A percentile compares a stretch with the other conserved stretches of the same genome.
These are phyloP conservation scores for Pogonophryne albipinna DNA, from an alignment of 2,797 vertebrate species.

Conservation along the genomic window DNA sequence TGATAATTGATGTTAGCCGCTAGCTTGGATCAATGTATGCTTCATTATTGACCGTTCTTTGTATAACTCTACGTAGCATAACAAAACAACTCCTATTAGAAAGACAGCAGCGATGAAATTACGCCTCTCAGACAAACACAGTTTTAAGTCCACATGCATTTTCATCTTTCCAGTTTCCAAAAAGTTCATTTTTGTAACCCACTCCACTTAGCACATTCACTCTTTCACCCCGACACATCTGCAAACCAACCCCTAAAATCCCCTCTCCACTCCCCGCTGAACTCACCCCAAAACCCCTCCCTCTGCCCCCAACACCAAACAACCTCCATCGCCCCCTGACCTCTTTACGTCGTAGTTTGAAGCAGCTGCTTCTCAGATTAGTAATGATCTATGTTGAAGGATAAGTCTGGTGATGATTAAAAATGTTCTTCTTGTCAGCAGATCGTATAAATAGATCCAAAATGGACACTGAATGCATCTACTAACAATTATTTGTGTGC, in stretches of 20 bases:
- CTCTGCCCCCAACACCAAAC: background rate
- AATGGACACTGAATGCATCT: background rate
- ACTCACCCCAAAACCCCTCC: background rate
- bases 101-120: no score
- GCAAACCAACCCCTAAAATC: background rate
- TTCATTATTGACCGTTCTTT: background rate
- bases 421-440: background rate
- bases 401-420: background rate
- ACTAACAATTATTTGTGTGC: background rate
- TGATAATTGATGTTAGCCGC: background rate
- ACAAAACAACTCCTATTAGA: no score
- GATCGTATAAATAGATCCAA: background rate
- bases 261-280: background rate
- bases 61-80: no score
- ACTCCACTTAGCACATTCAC: background rate
- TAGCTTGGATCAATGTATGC: background rate
- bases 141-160: constrained; percentile 30
- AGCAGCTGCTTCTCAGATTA: background rate
- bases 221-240: constrained; percentile 2
- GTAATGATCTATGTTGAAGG: background rate
- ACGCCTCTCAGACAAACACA: background rate
- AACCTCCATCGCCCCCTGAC: background rate
- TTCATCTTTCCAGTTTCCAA: constrained; percentile 13
- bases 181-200: background rate
- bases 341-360: background rate